Conservation (phyloP, 2,888 invertebrate genomes). For the Temnothorax rugatulus region DNA sequence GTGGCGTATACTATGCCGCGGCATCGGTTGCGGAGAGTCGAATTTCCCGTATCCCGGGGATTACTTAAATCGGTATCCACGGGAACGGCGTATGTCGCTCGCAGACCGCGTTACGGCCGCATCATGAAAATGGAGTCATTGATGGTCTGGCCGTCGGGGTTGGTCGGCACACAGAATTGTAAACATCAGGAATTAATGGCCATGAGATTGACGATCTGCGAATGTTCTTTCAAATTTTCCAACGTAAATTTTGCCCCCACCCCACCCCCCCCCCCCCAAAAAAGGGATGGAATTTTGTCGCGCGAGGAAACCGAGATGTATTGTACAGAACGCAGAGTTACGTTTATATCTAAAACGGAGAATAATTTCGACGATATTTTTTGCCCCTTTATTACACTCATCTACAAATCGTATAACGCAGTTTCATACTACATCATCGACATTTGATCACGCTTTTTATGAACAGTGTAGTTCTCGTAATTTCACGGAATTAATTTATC, state of each 20-base stretch:
- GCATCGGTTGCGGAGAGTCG: conserved; percentile 37
- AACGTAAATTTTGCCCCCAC: background rate
- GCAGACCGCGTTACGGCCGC: conserved; percentile 45
- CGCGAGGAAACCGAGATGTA: background rate
- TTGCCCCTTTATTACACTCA: conserved; percentile 10
- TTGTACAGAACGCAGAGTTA: background rate
- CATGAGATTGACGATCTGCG: conserved; percentile 14
- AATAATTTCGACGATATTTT: background rate
- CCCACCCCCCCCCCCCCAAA: background rate
- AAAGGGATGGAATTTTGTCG: background rate
- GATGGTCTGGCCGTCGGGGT: conserved; percentile 24
- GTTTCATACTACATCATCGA: conserved; percentile 21
- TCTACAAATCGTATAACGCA: conserved; percentile 3
- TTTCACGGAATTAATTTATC: conserved; percentile 44
- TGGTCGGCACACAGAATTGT: background rate
- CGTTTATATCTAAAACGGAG: background rate
- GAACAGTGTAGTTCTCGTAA: background rate
- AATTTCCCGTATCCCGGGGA: conserved; percentile 56
- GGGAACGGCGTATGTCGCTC: conserved; percentile 42
- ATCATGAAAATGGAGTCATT: conserved; percentile 58
- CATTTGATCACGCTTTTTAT: conserved; percentile 32
- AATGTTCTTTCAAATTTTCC: background rate
- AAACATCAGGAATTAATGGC: conserved; percentile 23
- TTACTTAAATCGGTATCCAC: conserved; percentile 49
- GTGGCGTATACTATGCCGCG: conserved; percentile 31